Evolutionary conservation across 2,888 invertebrate species (phyloP).

Genomic region (Danaus chrysippus): DNA sequence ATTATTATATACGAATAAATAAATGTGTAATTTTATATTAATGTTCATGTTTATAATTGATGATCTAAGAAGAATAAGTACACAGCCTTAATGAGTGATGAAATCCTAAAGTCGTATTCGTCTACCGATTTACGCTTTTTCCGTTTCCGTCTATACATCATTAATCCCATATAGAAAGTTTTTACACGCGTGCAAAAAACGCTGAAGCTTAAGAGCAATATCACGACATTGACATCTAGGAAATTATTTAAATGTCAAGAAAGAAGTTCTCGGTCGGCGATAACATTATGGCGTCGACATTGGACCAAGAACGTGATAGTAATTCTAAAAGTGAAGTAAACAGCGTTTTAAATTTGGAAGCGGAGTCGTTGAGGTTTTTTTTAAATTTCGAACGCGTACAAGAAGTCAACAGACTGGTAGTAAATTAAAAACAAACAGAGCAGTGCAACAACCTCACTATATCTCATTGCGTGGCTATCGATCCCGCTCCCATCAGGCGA

Average conservation of each 20-base stretch:
- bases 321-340: constrained; percentile 21
- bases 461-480: constrained; percentile 22
- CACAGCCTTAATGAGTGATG: too few relatives aligned
- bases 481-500: constrained; percentile 28
- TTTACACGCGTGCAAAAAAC: too few relatives aligned
- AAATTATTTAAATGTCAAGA: constrained; percentile 24
- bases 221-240: background rate
- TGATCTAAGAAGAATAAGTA: background rate
- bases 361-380: too few relatives aligned
- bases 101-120: too few relatives aligned
- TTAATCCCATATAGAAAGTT: too few relatives aligned
- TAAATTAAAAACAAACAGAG: constrained; percentile 26
- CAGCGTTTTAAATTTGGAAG: constrained; percentile 23
- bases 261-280: constrained; percentile 28
- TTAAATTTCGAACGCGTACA: constrained; percentile 13
- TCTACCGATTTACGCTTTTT: too few relatives aligned
- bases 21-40: background rate
- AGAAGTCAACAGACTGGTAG: constrained; percentile 19
- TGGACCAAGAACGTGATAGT: constrained; percentile 25
- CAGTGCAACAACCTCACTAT: constrained; percentile 27
- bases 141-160: too few relatives aligned
- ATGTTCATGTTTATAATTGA: background rate
- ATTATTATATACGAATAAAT: constrained; percentile 13
- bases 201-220: too few relatives aligned
- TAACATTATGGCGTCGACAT: constrained; percentile 21